phyloP scores from a whole-genome alignment of 2,888 invertebrate genomes.

The Glaucopsyche alexis region DNA sequence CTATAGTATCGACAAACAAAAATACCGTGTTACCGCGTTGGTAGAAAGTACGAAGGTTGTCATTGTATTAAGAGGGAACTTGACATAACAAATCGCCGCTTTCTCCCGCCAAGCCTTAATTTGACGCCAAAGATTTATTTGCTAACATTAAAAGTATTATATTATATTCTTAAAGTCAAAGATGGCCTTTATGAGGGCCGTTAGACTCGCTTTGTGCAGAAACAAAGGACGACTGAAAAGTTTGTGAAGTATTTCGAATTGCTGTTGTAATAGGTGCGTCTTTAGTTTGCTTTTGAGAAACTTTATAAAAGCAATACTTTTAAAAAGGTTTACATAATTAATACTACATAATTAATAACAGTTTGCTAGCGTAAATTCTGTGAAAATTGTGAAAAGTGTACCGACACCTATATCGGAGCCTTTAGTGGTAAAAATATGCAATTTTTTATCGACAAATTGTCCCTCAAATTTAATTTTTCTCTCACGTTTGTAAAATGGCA shows the following conservation, averaged over 20 bases:
- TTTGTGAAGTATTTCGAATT: background rate
- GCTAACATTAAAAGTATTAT: constrained; percentile 22
- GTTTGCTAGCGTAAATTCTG: too few relatives aligned
- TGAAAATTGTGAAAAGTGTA: too few relatives aligned
- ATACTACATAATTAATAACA: too few relatives aligned
- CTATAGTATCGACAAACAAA: constrained; percentile 1
- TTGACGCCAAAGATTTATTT: constrained; percentile 22
- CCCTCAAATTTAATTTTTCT: too few relatives aligned
- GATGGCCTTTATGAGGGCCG: background rate
- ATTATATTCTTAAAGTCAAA: background rate
- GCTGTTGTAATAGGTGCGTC: too few relatives aligned
- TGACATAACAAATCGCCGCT: constrained; percentile 15
- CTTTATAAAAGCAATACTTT: too few relatives aligned
- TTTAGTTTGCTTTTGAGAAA: too few relatives aligned
- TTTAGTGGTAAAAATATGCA: too few relatives aligned
- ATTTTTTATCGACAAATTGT: too few relatives aligned
- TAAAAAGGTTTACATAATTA: too few relatives aligned
- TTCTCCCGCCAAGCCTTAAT: constrained; percentile 23
- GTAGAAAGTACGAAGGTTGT: constrained; percentile 13
- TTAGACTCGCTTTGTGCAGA: background rate
- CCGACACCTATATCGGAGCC: too few relatives aligned
- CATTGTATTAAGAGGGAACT: constrained; percentile 5
- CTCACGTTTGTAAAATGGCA: too few relatives aligned
- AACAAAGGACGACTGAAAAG: background rate
- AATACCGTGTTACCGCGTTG: background rate